These are phyloP conservation scores for Dicyrtomina minuta DNA, from an alignment of 2,888 invertebrate genomes.

Conservation along the genomic window DNA sequence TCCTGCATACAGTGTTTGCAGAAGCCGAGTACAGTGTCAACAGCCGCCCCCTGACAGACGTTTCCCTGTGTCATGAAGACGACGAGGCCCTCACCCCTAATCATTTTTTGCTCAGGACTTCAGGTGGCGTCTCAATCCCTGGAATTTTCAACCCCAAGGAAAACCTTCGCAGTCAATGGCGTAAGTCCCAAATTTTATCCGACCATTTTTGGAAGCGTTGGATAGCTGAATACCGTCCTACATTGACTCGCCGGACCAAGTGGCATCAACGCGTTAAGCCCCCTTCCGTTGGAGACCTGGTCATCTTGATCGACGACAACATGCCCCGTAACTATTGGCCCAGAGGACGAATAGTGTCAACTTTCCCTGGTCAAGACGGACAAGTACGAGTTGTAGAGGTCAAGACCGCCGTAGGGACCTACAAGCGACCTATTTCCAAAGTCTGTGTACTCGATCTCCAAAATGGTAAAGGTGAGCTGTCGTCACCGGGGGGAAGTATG, in stretches of 20 bases:
- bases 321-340: constrained; percentile 29
- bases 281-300: constrained; percentile 28
- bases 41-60: constrained; percentile 51
- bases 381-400: constrained; percentile 25
- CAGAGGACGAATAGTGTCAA: constrained; percentile 5
- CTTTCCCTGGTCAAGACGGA: constrained; percentile 26
- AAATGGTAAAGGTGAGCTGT: no score
- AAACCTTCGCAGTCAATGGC: constrained; percentile 29
- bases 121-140: constrained; percentile 39
- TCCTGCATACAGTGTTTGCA: not conserved
- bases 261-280: constrained; percentile 28
- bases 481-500: no score
- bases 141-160: constrained; percentile 22
- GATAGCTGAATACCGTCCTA: constrained; percentile 44
- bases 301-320: constrained; percentile 19
- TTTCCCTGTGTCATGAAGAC: constrained; percentile 51
- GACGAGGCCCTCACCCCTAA: constrained; percentile 30
- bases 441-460: no score
- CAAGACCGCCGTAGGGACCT: constrained; percentile 1
- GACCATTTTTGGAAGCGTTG: constrained; percentile 47
- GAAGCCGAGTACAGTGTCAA: constrained; percentile 46
- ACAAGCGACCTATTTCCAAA: no score
- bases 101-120: constrained; percentile 39
- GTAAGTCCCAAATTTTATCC: constrained; percentile 35
- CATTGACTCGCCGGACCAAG: constrained; percentile 36